Evolutionary conservation across 1,140 invertebrate genomes (phyloP).

Genomic region (Meloidogyne floridensis): DNA sequence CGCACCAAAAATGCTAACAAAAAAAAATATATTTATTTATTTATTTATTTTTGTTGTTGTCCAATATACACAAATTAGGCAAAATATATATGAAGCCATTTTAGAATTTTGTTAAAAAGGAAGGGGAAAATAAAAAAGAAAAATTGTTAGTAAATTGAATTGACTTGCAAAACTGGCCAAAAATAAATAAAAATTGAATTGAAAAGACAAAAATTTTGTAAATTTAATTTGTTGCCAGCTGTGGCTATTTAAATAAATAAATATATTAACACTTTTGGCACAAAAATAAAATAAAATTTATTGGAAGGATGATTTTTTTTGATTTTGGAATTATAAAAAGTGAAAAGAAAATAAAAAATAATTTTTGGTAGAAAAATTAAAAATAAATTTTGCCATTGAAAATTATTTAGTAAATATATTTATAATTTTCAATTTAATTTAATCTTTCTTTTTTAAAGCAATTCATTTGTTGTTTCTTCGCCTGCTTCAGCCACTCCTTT

Average conservation of each 20-base stretch:
- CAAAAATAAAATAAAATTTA: not conserved
- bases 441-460: not conserved
- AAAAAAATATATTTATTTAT: not conserved
- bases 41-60: not conserved
- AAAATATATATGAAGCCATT: not conserved
- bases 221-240: constrained; percentile 4
- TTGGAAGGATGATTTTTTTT: not conserved
- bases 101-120: not conserved
- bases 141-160: not conserved
- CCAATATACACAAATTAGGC: not conserved
- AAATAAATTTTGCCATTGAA: too few species aligned
- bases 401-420: too few species aligned
- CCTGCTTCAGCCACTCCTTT: not conserved
- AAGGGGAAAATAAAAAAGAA: not conserved
- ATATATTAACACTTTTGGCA: not conserved
- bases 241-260: not conserved
- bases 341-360: too few species aligned
- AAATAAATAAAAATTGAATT: not conserved
- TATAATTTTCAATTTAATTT: too few species aligned
- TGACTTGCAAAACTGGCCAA: not conserved
- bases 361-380: too few species aligned
- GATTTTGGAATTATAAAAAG: too few species aligned
- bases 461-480: not conserved
- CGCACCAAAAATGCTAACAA: not conserved
- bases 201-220: not conserved